Evolutionary conservation across 2,797 vertebrate genomes (phyloP).

Genomic region (Gymnodraco acuticeps): DNA sequence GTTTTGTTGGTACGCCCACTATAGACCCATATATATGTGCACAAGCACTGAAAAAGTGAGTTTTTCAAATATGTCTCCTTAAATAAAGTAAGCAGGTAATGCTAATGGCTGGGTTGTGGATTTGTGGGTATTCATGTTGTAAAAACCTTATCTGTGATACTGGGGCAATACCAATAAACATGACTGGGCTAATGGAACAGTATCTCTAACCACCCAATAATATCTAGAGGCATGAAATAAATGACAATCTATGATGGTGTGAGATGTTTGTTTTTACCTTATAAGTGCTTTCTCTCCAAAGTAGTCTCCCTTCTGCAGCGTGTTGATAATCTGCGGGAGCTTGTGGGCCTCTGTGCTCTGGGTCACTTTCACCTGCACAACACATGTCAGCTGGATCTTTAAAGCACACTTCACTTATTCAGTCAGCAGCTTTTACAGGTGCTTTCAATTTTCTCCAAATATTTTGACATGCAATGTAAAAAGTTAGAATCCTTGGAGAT

Average conservation of each 20-base stretch:
- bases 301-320: constrained; percentile 91
- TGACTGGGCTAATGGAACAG: not conserved
- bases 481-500: not conserved
- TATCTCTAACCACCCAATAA: not conserved
- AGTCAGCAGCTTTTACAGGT: constrained; percentile 7
- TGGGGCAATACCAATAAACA: not conserved
- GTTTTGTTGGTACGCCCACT: too few species aligned
- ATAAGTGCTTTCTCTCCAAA: constrained; percentile 97
- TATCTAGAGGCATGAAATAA: not conserved
- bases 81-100: too few species aligned
- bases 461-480: constrained; percentile 12
- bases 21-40: too few species aligned
- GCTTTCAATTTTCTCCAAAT: constrained; percentile 11
- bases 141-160: not conserved
- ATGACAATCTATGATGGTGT: not conserved
- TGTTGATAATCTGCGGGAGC: constrained; percentile 91
- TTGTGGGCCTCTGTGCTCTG: constrained; percentile 88
- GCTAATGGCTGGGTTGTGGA: not conserved
- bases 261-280: constrained; percentile 80
- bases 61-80: too few species aligned
- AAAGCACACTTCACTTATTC: not conserved
- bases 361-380: constrained; percentile 91
- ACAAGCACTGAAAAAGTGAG: too few species aligned
- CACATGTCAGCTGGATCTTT: constrained; percentile 2
- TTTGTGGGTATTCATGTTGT: not conserved